Conservation (phyloP, 2,113 vertebrate genomes). For the Rhinolophus sinicus region DNA sequence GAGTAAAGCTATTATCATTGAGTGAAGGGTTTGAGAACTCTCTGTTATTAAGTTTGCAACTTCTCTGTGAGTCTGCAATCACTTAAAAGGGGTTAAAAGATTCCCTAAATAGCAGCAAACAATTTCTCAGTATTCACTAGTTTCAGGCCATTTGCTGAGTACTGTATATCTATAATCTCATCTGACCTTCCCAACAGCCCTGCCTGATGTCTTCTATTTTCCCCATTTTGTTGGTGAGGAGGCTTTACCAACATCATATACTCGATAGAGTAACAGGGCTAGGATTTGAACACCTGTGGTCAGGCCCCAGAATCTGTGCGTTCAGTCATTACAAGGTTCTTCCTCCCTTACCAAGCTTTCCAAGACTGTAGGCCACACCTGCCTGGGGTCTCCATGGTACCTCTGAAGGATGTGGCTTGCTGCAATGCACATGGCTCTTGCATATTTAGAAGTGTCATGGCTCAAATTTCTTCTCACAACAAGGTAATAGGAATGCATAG, state of each 20-base stretch:
- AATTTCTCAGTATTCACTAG: neutral
- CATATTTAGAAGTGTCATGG: neutral
- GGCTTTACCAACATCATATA: neutral
- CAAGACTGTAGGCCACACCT: neutral
- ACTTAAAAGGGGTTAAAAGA: neutral
- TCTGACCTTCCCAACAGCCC: neutral
- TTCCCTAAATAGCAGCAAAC: neutral
- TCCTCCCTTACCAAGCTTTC: neutral
- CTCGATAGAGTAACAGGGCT: neutral
- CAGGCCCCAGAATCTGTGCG: neutral
- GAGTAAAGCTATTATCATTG: neutral
- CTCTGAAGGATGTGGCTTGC: neutral
- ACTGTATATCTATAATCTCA: neutral
- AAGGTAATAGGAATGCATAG: neutral
- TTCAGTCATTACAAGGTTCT: neutral
- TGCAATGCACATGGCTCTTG: neutral
- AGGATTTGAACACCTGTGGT: neutral
- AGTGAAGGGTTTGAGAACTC: neutral
- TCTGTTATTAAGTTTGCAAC: neutral
- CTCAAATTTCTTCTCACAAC: neutral
- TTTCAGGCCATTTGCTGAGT: neutral
- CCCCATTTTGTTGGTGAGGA: neutral
- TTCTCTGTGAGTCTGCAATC: neutral
- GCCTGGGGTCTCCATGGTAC: neutral
- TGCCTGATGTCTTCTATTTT: neutral